A percentile compares a stretch with the other conserved stretches of the same genome.
These are phyloP conservation scores for Bombus affinis DNA, from an alignment of 1,140 invertebrate genomes.

Conservation along the genomic window DNA sequence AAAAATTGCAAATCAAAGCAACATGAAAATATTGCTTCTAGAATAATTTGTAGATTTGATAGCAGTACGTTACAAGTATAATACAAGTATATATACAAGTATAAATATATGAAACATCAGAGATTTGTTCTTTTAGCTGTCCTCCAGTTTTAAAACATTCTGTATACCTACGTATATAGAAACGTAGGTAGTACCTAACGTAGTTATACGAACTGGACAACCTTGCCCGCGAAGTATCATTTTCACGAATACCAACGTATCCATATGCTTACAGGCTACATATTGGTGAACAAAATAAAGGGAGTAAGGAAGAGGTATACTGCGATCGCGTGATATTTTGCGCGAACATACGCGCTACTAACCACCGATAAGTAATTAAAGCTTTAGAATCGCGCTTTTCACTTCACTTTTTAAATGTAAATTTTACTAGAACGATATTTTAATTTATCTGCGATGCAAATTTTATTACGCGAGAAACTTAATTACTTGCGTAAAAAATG, in stretches of 20 bases:
- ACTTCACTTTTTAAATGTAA: too few relatives aligned
- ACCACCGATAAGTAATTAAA: neutral
- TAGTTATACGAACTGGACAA: conserved; percentile 57
- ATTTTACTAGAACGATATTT: too few relatives aligned
- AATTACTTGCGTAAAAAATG: neutral
- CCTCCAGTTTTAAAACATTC: conserved; percentile 48
- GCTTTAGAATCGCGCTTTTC: neutral
- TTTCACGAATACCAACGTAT: conserved; percentile 60
- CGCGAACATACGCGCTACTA: neutral
- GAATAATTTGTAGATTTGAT: too few relatives aligned
- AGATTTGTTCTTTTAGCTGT: neutral
- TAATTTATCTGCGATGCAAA: too few relatives aligned
- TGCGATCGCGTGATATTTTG: conserved; percentile 22
- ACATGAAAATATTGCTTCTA: too few relatives aligned
- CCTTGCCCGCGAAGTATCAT: conserved; percentile 61
- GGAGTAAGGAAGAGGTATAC: conserved; percentile 10
- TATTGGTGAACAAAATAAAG: conserved; percentile 16
- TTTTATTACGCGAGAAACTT: neutral
- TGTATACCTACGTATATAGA: conserved; percentile 42
- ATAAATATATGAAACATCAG: neutral
- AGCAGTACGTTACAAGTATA: too few relatives aligned
- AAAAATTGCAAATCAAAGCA: neutral
- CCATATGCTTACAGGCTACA: conserved; percentile 24
- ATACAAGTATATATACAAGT: too few relatives aligned
- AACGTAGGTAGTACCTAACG: conserved; percentile 51